These are phyloP conservation scores for Heloderma charlesbogerti DNA, from an alignment of 2,113 vertebrate genomes.

Conservation along the genomic window DNA sequence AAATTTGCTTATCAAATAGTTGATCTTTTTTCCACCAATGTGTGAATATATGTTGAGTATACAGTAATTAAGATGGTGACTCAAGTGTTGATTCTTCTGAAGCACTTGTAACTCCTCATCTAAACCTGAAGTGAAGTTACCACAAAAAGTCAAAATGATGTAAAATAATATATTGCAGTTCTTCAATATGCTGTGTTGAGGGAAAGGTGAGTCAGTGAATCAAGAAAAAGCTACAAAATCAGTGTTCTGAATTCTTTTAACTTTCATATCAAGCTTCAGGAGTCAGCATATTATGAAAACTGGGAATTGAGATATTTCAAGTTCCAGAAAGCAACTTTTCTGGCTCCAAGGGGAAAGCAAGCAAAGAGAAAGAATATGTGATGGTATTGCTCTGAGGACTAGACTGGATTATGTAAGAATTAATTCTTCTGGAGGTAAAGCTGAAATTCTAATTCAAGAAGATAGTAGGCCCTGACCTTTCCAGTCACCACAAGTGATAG, in stretches of 20 bases:
- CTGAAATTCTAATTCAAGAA: too few species aligned
- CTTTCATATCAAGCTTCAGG: neutral
- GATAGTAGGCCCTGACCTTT: too few species aligned
- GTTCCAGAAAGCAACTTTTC: slow-evolving; percentile 4
- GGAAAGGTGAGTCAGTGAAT: neutral
- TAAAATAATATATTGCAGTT: neutral
- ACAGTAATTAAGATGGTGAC: neutral
- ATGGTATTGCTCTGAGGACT: neutral
- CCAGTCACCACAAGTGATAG: too few species aligned
- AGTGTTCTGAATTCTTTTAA: neutral
- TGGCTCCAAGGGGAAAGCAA: neutral
- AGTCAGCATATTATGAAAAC: neutral
- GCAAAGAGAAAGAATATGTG: neutral
- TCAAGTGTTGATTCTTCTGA: neutral
- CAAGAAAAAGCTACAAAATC: neutral
- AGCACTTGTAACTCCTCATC: neutral
- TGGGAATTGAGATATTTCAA: neutral
- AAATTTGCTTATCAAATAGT: neutral
- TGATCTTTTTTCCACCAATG: neutral
- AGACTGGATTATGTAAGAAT: neutral
- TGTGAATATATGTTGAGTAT: neutral
- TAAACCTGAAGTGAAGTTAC: neutral
- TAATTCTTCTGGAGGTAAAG: neutral
- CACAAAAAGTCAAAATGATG: neutral
- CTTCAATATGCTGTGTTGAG: neutral